Conservation (phyloP, 2,888 invertebrate genomes). For the Habroteleia sp. region DNA sequence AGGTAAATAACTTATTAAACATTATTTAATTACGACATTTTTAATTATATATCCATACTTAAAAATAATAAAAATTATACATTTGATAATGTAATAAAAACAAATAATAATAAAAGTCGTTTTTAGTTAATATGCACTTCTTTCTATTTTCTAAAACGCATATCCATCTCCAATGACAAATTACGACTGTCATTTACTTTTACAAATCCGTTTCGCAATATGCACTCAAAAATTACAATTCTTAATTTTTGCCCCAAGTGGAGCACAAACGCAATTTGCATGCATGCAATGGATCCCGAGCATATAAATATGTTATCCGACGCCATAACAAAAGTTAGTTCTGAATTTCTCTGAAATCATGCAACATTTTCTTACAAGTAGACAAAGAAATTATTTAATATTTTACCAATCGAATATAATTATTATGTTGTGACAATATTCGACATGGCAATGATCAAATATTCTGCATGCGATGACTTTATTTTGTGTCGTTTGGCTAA, state of each 20-base stretch:
- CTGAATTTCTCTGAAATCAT: slow-evolving; percentile 1
- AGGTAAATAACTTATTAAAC: too few species aligned
- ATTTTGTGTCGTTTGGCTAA: slow-evolving; percentile 66
- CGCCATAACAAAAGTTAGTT: neutral
- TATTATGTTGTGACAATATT: neutral
- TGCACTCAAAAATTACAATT: slow-evolving; percentile 38
- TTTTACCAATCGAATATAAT: too few species aligned
- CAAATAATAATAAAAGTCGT: too few species aligned
- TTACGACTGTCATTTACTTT: slow-evolving; percentile 25
- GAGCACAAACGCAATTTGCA: slow-evolving; percentile 40
- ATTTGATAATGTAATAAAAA: too few species aligned
- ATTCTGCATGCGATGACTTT: slow-evolving; percentile 64
- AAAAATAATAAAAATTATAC: too few species aligned
- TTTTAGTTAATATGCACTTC: too few species aligned
- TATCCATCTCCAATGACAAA: slow-evolving; percentile 6
- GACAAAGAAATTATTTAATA: too few species aligned
- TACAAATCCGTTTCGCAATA: slow-evolving; percentile 15
- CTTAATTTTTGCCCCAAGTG: slow-evolving; percentile 38
- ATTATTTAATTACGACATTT: too few species aligned
- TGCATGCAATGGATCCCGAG: slow-evolving; percentile 30
- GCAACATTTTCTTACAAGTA: too few species aligned
- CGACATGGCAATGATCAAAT: slow-evolving; percentile 53
- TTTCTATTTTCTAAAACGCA: too few species aligned
- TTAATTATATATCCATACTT: too few species aligned
- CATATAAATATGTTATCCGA: slow-evolving; percentile 12